phyloP scores from a whole-genome alignment of 2,797 vertebrate genomes.

The Takifugu ocellatus region DNA sequence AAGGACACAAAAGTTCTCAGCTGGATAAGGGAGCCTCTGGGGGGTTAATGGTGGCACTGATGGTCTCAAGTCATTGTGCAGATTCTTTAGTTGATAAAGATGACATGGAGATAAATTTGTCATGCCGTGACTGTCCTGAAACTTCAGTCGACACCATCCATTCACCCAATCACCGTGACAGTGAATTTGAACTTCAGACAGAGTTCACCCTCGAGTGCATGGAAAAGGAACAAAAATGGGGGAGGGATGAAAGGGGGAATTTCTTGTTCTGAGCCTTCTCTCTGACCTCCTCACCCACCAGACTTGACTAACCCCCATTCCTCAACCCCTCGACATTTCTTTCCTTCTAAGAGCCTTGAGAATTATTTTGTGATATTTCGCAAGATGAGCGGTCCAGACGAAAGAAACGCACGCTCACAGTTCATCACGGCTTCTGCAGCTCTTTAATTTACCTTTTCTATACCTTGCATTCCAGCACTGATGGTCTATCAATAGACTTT shows the following conservation, averaged over 20 bases:
- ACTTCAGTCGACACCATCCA: constrained; percentile 14
- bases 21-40: no score
- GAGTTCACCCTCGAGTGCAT: constrained; percentile 23
- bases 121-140: constrained; percentile 30
- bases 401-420: constrained; percentile 10
- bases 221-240: constrained; percentile 34
- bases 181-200: constrained; percentile 66
- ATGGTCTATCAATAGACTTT: constrained; percentile 71
- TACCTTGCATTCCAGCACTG: constrained; percentile 67
- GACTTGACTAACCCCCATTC: constrained; percentile 27
- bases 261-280: constrained; percentile 45
- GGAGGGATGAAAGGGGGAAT: constrained; percentile 31
- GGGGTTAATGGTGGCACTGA: no score
- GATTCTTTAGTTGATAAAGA: no score
- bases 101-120: no score
- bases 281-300: constrained; percentile 65
- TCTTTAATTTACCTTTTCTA: constrained; percentile 70
- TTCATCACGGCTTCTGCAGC: constrained; percentile 33
- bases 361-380: constrained; percentile 3
- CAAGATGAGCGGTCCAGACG: neutral
- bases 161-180: constrained; percentile 50
- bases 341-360: constrained; percentile 4
- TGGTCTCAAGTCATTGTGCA: no score
- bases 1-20: no score
- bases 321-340: constrained; percentile 20